Evolutionary conservation across 2,797 vertebrate species (phyloP), one percentile per base, ranked within the genome.

Genomic region (Botia kubotai): DNA sequence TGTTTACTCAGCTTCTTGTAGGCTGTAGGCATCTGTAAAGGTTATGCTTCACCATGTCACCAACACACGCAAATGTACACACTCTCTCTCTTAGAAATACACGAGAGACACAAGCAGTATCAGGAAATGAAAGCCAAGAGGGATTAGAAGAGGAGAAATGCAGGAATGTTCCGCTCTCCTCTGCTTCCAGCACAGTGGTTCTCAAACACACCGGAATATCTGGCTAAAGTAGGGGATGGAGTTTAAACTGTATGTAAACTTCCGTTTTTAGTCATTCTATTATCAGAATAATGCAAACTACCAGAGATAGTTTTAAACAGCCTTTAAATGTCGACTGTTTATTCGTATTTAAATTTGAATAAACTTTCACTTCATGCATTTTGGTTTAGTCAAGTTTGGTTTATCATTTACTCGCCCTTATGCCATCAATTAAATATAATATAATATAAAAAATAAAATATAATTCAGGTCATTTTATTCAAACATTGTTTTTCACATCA

Each of bases 121-220:
- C 67, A 70, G 68, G 58, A 53, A 66, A 50, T 71, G 73, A 16
- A 53, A 16, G 50, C 50, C 71, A 52, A 67, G 33, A 76, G 66
- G 79, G 70, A 87, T 82, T 68, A 77, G 76, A 63, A 80, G 77
- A 72, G 74, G 70, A 7, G 36, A 86, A 83, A 85, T 85, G 72
- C 80, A 75, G 71, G 81, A 78, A 82, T 80, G 82, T 79, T 82
- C 77, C 77, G 69, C 19, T 21, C 68, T 81, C 48, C 23, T 16
- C 3, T 5, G 70, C 72, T 69, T 66, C 50, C 63, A 33, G 72
- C 33, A 65, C 48, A 5, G 50, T 16, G 50, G 17, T 17, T 52
- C 50, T 16, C 50, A 52, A 17, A 6, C 14, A 4, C 3, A 52
- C 48, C n/a, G n/a, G 50, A 52, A 52, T 52, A 14, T 52, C 50